Percentiles rank a stretch among this genome's conserved stretches.
These are phyloP conservation scores for Adelosebastes latens DNA, from an alignment of 2,797 vertebrate genomes.

Conservation along the genomic window DNA sequence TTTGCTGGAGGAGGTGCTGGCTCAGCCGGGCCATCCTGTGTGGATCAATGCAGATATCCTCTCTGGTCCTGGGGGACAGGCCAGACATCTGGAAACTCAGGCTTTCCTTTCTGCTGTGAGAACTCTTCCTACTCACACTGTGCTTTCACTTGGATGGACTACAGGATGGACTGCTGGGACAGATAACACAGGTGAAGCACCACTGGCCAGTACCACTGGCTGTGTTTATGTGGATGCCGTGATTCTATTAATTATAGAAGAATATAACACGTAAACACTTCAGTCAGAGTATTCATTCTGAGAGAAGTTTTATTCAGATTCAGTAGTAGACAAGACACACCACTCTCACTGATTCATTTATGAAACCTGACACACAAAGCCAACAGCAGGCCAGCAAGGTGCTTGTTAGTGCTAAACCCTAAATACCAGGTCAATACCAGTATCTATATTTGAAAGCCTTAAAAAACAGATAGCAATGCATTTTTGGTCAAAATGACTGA, in stretches of 20 bases:
- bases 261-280: neutral
- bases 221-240: neutral
- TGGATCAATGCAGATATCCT: constrained; percentile 95
- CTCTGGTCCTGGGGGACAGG: constrained; percentile 85
- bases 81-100: constrained; percentile 75
- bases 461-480: neutral
- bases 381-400: neutral
- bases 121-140: constrained; percentile 75
- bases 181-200: constrained; percentile 83
- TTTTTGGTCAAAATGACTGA: neutral
- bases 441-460: neutral
- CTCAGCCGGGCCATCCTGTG: constrained; percentile 72
- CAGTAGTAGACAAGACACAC: neutral
- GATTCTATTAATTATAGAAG: neutral
- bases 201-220: neutral
- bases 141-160: constrained; percentile 93
- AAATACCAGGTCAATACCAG: neutral
- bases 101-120: constrained; percentile 75
- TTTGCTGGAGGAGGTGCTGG: constrained; percentile 77
- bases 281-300: neutral
- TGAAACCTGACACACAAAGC: neutral
- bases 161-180: constrained; percentile 84
- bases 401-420: neutral
- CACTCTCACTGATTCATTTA: too few species aligned
- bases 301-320: neutral